These are phyloP conservation scores for Mycteria americana DNA, from an alignment of 2,797 vertebrate species.

Conservation along the genomic window DNA sequence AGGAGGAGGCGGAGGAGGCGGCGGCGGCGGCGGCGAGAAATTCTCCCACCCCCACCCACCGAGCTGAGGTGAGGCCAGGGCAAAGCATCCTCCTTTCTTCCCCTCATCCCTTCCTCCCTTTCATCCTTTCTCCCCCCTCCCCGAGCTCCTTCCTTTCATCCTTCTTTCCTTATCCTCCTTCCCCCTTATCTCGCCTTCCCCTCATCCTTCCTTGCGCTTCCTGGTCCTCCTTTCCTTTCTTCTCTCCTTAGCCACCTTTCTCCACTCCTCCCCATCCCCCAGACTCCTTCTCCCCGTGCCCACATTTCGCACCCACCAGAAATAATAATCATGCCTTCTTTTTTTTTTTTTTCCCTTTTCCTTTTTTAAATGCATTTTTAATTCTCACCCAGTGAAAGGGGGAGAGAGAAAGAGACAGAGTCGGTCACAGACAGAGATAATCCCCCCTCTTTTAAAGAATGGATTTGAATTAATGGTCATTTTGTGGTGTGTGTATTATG, in stretches of 20 bases:
- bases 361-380: neutral
- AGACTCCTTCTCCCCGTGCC: conserved; percentile 22
- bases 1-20: conserved; percentile 31
- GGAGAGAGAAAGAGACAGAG: neutral
- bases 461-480: conserved; percentile 49
- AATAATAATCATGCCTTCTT: conserved; percentile 44
- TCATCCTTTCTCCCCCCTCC: neutral
- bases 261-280: conserved; percentile 59
- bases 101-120: conserved; percentile 43
- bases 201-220: conserved; percentile 18
- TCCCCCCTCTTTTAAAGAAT: conserved; percentile 25
- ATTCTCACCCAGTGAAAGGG: neutral
- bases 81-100: conserved; percentile 71
- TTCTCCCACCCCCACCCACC: conserved; percentile 62
- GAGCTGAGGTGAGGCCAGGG: conserved; percentile 77
- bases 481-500: neutral
- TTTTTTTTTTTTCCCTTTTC: neutral
- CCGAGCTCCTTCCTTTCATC: conserved; percentile 30
- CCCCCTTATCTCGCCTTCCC: neutral
- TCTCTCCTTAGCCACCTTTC: conserved; percentile 64
- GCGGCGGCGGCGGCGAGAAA: conserved; percentile 47
- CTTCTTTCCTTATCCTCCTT: conserved; percentile 16
- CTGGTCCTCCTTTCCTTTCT: conserved; percentile 62
- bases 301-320: conserved; percentile 42
- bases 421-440: conserved; percentile 26